Base-by-base conservation (phyloP, 1,140 invertebrate genomes). In the Ceratosolen fusciceps region DNA sequence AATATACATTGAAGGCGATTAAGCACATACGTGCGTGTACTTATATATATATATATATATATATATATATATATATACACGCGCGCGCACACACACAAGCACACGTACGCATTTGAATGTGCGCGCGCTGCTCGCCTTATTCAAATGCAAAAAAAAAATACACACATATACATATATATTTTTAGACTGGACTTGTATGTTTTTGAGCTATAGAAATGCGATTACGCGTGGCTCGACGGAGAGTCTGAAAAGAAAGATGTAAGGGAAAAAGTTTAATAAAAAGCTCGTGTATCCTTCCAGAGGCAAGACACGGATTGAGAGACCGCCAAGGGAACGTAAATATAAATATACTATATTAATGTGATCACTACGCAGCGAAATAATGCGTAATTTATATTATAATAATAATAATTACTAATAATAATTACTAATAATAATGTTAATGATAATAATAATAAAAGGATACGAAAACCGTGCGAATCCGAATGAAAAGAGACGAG, bases 151-250 rank as follows among this genome's bases (percentile, higher is more conserved):
- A n/a, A n/a, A n/a, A n/a, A n/a, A 81, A 60, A 81, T 54, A 81
- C 70, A n/a, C n/a, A n/a, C n/a, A n/a, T n/a, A n/a, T 74, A 39
- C 72, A 83, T 83, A 85, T 84, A 85, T 84, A 83, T 86, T 85
- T 85, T 85, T 85, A 85, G 82, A 84, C 83, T 84, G 80, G 74
- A 84, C 80, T 85, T 85, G 84, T 86, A 81, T 82, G 84, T 84
- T 83, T 81, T 84, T 84, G 86, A 83, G 82, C 76, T 74, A 81
- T 82, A 73, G 79, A 76, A 43, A 78, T 80, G 70, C 68, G 70
- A 82, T 73, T 84, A 81, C 78, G 82, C 77, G 83, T 85, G 83
- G 80, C 81, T 83, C 82, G 67, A 77, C 82, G 65, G 70, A 77
- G 19, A 80, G 73, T 80, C 74, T 67, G 34, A 73, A 56, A 67